Conservation (phyloP, 2,113 vertebrate genomes). For the Phaethon lepturus region DNA sequence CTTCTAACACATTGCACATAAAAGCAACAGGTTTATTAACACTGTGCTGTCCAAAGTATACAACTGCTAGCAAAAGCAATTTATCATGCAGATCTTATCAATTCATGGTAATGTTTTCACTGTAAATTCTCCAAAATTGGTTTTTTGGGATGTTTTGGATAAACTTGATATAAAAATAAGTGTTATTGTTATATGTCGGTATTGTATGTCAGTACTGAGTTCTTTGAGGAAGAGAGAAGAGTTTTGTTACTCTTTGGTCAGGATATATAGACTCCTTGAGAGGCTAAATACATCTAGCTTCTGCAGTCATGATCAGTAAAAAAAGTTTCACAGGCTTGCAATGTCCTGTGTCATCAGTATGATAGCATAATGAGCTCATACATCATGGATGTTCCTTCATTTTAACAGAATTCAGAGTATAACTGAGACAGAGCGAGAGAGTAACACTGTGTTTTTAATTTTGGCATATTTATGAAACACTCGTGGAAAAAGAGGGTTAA, state of each 20-base stretch:
- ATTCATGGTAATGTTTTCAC: neutral
- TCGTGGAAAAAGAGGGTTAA: neutral
- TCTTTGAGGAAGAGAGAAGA: neutral
- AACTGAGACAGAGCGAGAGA: neutral
- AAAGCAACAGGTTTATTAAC: neutral
- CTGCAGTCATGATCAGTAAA: neutral
- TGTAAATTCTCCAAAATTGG: neutral
- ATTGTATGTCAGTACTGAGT: neutral
- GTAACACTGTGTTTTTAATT: neutral
- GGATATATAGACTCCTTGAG: neutral
- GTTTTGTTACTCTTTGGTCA: neutral
- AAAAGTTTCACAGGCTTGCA: neutral
- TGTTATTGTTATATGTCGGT: neutral
- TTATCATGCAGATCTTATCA: neutral
- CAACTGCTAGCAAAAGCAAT: neutral
- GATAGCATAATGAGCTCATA: neutral
- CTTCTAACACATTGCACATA: neutral
- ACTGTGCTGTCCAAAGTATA: neutral
- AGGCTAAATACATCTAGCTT: neutral
- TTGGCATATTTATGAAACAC: neutral
- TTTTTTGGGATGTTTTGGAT: neutral
- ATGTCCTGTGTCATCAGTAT: neutral
- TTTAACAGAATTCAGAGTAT: neutral
- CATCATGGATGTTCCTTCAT: neutral
- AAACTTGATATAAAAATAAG: neutral